Evolutionary conservation across 2,797 vertebrate genomes (phyloP), one percentile per base, ranked within the genome.

Genomic region (Sebastes baramenuke): DNA sequence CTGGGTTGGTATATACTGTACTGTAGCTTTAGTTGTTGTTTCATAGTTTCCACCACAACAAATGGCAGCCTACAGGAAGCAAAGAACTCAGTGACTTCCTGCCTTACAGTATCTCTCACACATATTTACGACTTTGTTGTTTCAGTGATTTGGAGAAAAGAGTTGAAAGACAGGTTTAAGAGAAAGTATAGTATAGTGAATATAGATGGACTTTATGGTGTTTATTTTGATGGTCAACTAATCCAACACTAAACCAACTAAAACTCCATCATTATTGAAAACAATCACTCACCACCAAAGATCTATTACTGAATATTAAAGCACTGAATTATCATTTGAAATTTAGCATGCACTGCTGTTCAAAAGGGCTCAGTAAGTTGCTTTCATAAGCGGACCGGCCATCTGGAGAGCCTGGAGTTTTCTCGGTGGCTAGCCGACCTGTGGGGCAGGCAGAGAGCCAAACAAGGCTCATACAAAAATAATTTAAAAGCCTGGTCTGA

Each of bases 321-420:
- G 25, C 42, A 54, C 2, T 62, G 24, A 82, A 73, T 67, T 79
- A 49, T 71, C 6, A 70, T 59, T 69, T 78, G 59, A 67, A 81
- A 70, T 89, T 34, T 29, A 70, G 36, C 64, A 55, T 88, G 76
- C 64, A 73, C 67, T 82, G 82, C 66, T 83, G 78, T 85, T 88
- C 52, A 75, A 55, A 84, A 74, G 67, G 67, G 25, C 59, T 87
- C 36, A 32, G 74, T 67, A 81, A 77, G 30, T 75, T 79, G 76
- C 77, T 82, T 85, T 87, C 72, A 79, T 67, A 77, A 81, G 75
- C n/a, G 8, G 62, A 84, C 76, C 38, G 66, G 80, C 88, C 89
- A 89, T 92, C 87, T 89, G 89, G 87, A 83, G 76, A 32, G 72
- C 73, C 77, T 86, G 77, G 66, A 87, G 83, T 88, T 91, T 79